Percentiles rank a stretch among this genome's conserved stretches.
These are phyloP conservation scores for Galleria mellonella DNA, from an alignment of 1,140 invertebrate genomes.

Conservation along the genomic window DNA sequence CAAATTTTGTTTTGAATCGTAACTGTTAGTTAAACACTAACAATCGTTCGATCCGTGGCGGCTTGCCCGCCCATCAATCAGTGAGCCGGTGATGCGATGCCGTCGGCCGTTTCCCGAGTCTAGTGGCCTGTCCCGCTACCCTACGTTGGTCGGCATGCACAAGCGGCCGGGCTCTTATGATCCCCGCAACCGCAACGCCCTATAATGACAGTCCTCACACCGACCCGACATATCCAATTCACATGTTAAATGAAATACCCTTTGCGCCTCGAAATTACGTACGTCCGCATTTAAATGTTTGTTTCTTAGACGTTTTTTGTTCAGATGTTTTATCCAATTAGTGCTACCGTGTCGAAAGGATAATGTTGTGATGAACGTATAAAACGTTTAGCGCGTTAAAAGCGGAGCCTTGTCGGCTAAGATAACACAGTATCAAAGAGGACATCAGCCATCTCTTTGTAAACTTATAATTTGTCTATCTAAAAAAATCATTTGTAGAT, in stretches of 20 bases:
- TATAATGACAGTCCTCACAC: slow-evolving; percentile 53
- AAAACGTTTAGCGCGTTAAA: slow-evolving; percentile 62
- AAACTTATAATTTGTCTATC: no score
- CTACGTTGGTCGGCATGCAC: neutral
- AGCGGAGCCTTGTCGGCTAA: slow-evolving; percentile 45
- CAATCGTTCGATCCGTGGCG: slow-evolving; percentile 39
- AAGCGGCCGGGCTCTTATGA: neutral
- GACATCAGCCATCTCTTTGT: neutral
- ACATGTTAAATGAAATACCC: slow-evolving; percentile 72
- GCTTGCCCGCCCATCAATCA: slow-evolving; percentile 58
- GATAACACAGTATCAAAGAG: slow-evolving; percentile 21
- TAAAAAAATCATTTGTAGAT: no score
- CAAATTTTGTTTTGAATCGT: slow-evolving; percentile 64
- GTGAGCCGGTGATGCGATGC: slow-evolving; percentile 36
- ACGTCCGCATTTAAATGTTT: slow-evolving; percentile 67
- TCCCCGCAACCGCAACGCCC: slow-evolving; percentile 17
- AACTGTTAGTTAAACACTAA: slow-evolving; percentile 68
- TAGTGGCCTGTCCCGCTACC: neutral
- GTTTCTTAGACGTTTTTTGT: slow-evolving; percentile 66
- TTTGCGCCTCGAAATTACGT: slow-evolving; percentile 64
- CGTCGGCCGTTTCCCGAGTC: slow-evolving; percentile 25
- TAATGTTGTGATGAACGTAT: slow-evolving; percentile 66
- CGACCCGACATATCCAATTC: slow-evolving; percentile 64
- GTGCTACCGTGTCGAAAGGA: slow-evolving; percentile 74
- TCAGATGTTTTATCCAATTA: slow-evolving; percentile 68